Evolutionary conservation across 2,888 invertebrate genomes (phyloP).

Genomic region (Arge pagana): DNA sequence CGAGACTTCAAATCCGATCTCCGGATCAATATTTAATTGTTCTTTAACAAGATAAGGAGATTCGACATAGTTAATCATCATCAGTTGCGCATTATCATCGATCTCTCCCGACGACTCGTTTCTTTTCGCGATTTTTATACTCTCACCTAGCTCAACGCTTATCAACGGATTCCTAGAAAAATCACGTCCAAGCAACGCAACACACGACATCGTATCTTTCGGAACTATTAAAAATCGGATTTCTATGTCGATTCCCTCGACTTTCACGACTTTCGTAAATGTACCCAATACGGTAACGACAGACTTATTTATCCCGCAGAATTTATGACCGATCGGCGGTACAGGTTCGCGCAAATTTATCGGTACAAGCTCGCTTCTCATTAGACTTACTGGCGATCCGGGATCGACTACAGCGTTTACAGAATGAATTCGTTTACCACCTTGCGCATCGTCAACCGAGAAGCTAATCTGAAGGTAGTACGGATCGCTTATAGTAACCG

Average conservation of each 20-base stretch:
- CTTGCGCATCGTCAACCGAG: slow-evolving; percentile 12
- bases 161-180: slow-evolving; percentile 20
- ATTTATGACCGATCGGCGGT: slow-evolving; percentile 23
- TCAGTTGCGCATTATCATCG: slow-evolving; percentile 11
- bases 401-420: slow-evolving; percentile 25
- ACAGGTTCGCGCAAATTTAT: slow-evolving; percentile 15
- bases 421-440: slow-evolving; percentile 12
- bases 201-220: slow-evolving; percentile 23
- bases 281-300: slow-evolving; percentile 16
- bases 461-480: slow-evolving; percentile 22
- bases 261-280: slow-evolving; percentile 16
- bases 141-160: slow-evolving; percentile 18
- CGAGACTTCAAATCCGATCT: neutral
- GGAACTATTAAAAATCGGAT: slow-evolving; percentile 23
- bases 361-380: slow-evolving; percentile 18
- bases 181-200: slow-evolving; percentile 21
- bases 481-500: slow-evolving; percentile 11
- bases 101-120: slow-evolving; percentile 1
- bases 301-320: slow-evolving; percentile 24
- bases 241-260: slow-evolving; percentile 19
- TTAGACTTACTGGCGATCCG: slow-evolving; percentile 26
- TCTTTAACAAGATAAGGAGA: neutral
- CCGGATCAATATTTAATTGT: slow-evolving; percentile 17
- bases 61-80: slow-evolving; percentile 19
- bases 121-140: slow-evolving; percentile 13